Evolutionary conservation across 1,140 invertebrate genomes (phyloP), one percentile per base, ranked within the genome.

Genomic region (Polyergus mexicanus): DNA sequence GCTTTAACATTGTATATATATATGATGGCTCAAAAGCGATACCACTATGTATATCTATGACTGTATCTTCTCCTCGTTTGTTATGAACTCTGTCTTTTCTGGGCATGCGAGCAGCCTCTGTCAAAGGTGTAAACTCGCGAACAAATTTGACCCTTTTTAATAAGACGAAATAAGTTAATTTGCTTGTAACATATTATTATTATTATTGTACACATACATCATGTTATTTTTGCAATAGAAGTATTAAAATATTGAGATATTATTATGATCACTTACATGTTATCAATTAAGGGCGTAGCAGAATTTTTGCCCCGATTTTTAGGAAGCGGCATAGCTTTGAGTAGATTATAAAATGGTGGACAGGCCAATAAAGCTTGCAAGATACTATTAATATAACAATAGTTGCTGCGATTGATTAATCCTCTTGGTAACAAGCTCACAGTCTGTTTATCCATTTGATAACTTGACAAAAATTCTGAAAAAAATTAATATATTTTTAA

Each of bases 331-430:
- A 98, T 94, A 60, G 97, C 96, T 89, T 97, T 97, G 87, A 99
- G 95, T 91, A 99, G 96, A 95, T 99, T 98, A 93, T 98, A 99
- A 95, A 99, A 98, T 0, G 98, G 98, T 22, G 98, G 98, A 94
- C 98, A 99, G 35, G 98, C 98, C 0, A 99, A 95, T 69, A 99
- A 95, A 0, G 98, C 98, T 95, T 98, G 98, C 51, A 98, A 95
- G 81, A 98, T 98, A 41, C 98, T 98, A 95, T 99, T 99, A 38
- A 99, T 98, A 92, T 99, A 99, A 95, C 98, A 99, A 95, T 98
- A 99, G 95, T 99, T 99, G 68, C 97, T 98, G 72, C 97, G 96
- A 95, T 99, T 99, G 54, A 97, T 98, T 19, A 99, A 96, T 11
- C 98, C 98, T 75, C 98, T 96, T 0, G 98, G 98, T 91, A 97